A percentile compares a stretch with the other conserved stretches of the same genome.
Evolutionary conservation across 1,140 invertebrate species (phyloP).

Genomic region (Caenorhabditis elegans): WBcel235 BX284605.5:11151001-11151500

Average conservation of each 20-base stretch:
- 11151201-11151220: neutral
- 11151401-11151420: neutral
- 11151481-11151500: neutral
- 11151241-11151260: neutral
- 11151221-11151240: neutral
- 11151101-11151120: constrained; percentile 2
- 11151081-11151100: neutral
- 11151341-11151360: neutral
- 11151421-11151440: neutral
- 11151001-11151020: neutral
- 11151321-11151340: neutral
- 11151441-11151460: neutral
- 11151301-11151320: neutral
- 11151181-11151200: constrained; percentile 3
- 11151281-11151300: too few species aligned
- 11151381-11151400: too few species aligned
- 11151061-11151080: neutral
- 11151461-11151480: neutral
- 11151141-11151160: neutral
- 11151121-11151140: neutral
- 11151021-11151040: neutral
- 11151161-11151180: constrained; percentile 9
- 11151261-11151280: neutral
- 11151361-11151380: neutral
- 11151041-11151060: neutral